Percentiles rank a stretch among this genome's conserved stretches.
These are phyloP conservation scores for Lichenostomus cassidix DNA, from an alignment of 2,113 vertebrate genomes.

Conservation along the genomic window DNA sequence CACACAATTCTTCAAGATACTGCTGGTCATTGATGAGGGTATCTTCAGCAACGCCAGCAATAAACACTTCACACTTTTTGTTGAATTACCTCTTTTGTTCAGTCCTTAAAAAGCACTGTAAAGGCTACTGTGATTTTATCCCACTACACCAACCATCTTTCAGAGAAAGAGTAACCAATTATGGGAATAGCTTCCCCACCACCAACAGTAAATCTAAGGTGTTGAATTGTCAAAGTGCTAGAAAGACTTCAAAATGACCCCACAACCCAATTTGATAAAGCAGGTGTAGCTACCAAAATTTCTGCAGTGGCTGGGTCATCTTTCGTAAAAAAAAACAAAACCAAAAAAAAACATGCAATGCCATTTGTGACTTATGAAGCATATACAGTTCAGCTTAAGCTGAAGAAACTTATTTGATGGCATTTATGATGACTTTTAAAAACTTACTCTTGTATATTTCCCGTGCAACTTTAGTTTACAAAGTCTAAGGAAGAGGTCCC, in stretches of 20 bases:
- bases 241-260: background rate
- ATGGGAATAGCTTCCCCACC: background rate
- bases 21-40: background rate
- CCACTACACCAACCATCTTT: background rate
- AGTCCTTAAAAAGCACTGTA: background rate
- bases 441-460: background rate
- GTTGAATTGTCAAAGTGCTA: background rate
- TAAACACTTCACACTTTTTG: background rate
- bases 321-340: background rate
- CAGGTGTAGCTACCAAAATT: background rate
- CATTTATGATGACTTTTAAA: background rate
- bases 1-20: background rate
- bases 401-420: background rate
- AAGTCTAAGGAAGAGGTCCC: background rate
- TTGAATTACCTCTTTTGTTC: background rate
- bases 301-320: background rate
- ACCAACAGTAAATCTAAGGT: background rate
- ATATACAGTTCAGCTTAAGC: background rate
- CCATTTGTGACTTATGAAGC: background rate
- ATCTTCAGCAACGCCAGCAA: background rate
- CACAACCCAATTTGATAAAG: background rate
- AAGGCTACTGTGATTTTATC: background rate
- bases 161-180: background rate
- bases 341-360: background rate
- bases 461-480: background rate